Conservation (phyloP, 2,113 vertebrate genomes). For the Corythaeola cristata region DNA sequence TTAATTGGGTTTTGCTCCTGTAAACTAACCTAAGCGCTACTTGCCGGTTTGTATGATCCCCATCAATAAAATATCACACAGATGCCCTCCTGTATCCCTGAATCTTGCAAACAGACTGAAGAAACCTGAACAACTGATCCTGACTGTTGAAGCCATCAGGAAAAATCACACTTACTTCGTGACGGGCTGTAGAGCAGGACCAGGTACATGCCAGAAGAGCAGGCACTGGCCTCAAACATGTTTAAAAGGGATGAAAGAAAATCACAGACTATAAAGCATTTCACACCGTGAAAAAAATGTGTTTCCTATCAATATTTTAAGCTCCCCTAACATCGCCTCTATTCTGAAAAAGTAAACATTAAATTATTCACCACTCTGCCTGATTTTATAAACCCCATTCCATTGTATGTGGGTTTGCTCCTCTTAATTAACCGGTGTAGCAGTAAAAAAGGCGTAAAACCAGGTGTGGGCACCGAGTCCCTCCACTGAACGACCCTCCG, state of each 20-base stretch:
- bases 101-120: background rate
- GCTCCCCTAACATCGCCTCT: constrained; percentile 3
- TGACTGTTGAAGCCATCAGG: background rate
- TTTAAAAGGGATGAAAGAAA: constrained; percentile 38
- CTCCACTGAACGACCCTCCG: accelerated
- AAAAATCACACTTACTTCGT: background rate
- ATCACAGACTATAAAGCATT: constrained; percentile 33
- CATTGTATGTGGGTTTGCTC: background rate
- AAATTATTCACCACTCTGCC: constrained; percentile 62
- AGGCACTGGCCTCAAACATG: background rate
- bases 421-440: background rate
- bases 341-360: constrained; percentile 55
- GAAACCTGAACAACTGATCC: background rate
- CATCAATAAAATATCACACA: constrained; percentile 35
- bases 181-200: background rate
- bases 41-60: background rate
- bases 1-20: background rate
- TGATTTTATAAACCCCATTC: constrained; percentile 34
- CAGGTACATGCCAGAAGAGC: background rate
- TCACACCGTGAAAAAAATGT: background rate
- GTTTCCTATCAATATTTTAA: constrained; percentile 67
- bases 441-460: background rate
- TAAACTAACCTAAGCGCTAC: background rate
- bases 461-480: accelerated
- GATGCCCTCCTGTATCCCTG: background rate